Evolutionary conservation across 2,888 invertebrate species (phyloP), one percentile per base, ranked within the genome.

Genomic region (Unio pictorum): DNA sequence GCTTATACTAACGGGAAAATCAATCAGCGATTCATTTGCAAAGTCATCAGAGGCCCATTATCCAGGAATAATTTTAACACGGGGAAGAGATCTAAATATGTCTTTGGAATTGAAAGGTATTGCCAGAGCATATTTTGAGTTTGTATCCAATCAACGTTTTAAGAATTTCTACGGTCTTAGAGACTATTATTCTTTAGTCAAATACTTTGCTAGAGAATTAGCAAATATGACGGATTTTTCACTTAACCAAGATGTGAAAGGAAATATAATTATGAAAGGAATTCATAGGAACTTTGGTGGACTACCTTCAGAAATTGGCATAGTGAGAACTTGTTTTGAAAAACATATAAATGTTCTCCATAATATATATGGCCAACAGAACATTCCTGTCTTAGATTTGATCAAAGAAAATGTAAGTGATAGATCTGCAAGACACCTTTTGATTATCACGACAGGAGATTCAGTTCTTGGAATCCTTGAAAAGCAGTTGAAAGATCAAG

Each of bases 271-370:
- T 26, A 34, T 73, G 11, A 68, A 69, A 64, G 84, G 84, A 15
- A 66, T 84, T 45, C 72, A 73, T 58, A 73, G 84, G 45, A 84
- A 84, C 56, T 81, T 84, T 74, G 81, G 82, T 55, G 84, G 84
- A 45, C 66, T 79, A 1, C 70, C 78, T 8, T 45, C 67, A 18
- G 79, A 79, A 72, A 64, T 67, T 7, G 55, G 26, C 17, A 62
- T 67, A n/a, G 68, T 82, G 15, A 18, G 45, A 15, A 15, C 45
- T 15, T 45, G 45, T 15, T 45, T 45, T 45, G 45, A 45, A 45
- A 45, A 69, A 15, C 62, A 66, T 58, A 45, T 67, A 0, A 26
- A 18, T 26, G 54, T 11, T 28, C 57, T 11, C 4, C 5, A 23
- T 45, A 67, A 11, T 6, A 60, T 4, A 11, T 20, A 17, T 0